Evolutionary conservation across 2,888 invertebrate species (phyloP), one percentile per base, ranked within the genome.

Genomic region (Onthophagus sagittarius): DNA sequence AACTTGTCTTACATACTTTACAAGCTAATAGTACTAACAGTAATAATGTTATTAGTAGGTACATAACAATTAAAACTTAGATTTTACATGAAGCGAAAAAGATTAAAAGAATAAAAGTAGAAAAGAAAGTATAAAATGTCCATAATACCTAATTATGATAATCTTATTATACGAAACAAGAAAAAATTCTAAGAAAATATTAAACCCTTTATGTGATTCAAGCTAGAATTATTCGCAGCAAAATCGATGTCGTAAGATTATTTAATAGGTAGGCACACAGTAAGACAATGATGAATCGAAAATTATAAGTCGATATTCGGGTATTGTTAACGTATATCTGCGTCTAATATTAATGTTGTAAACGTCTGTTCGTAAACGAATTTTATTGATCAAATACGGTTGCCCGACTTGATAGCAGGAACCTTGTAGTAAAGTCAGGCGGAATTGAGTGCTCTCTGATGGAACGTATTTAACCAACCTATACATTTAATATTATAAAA

Each of bases 351-450:
- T 67, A 23, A 67, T 23, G 15, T 31, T 67, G 15, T 67, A 15
- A 23, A 67, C 67, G 15, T 67, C 14, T 13, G 65, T 65, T 15
- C 65, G 65, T 11, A 65, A 65, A 11, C 15, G n/a, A n/a, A 67
- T 67, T 15, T 67, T 67, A 67, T 67, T 67, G 15, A 15, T 14
- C n/a, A 67, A 31, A 31, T 67, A 67, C n/a, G 67, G 67, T 67
- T 5, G 67, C n/a, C 31, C 23, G 23, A 23, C 5, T 67, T 31
- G 31, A n/a, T 13, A n/a, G n/a, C 9, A 15, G 13, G 13, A 31
- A 67, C 9, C 31, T 15, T 15, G 67, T 15, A 11, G n/a, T 23
- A 67, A 0, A 67, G n/a, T 13, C 31, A 67, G 5, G 67, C 67
- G n/a, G 67, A 3, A 31, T 67, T 6, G 15, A 15, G n/a, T 13